Base-by-base conservation (phyloP, 2,797 vertebrate species). In the Rhinogobio ventralis region DNA sequence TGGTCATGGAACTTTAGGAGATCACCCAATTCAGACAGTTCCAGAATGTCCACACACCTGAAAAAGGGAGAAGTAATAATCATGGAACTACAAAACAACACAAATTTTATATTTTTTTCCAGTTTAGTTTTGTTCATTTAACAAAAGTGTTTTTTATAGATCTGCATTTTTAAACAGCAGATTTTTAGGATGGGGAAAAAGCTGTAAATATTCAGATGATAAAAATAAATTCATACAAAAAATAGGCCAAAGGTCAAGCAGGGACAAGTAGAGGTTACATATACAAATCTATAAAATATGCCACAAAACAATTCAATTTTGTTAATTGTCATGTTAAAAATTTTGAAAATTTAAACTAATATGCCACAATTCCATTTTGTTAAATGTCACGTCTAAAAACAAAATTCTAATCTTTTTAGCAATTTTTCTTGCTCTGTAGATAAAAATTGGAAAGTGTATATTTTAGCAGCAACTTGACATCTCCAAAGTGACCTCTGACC, bases 21-120 rank as follows among this genome's bases (percentile, higher is more conserved):
- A 85, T 97, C 96, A 25, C 95, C 93, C 62, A 95, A 95, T 91
- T 99, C 98, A 0, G 96, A 97, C 88, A 99, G 88, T 89, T 99
- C 98, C 87, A 98, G 92, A 92, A 99, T 98, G 94, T 99, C 97
- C 81, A 99, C 93, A 74, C 95, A 97, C 89, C 98, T 99, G 77
- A 81, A 0, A 86, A 28, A 71, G 23, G 33, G 14, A 36, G 42
- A 79, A 23, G 33, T 33, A 19, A 39, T 23, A 25, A 19, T 20
- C 4, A 60, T 4, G 1, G 6, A 75, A 25, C 13, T 51, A 11
- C 14, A 20, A 4, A n/a, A 53, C 6, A 75, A 39, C 5, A 66
- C 39, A 15, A 7, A 3, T 1, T n/a, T n/a, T n/a, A n/a, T n/a
- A n/a, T 23, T 1, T 17, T 8, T 25, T 60, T 25, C 13, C 19